Conservation (phyloP, 2,888 invertebrate species). For the Mamestra brassicae region DNA sequence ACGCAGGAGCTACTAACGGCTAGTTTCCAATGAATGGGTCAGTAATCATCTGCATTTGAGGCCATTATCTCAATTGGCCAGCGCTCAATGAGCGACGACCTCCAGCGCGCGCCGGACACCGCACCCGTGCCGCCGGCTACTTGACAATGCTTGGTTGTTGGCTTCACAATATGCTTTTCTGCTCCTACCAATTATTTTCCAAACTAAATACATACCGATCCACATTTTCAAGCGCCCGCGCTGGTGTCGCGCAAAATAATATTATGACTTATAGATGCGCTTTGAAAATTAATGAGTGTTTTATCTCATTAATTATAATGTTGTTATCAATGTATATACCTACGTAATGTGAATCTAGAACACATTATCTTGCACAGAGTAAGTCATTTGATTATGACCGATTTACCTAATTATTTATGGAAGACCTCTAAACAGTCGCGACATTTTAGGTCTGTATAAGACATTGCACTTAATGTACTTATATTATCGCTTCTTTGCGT, state of each 20-base stretch:
- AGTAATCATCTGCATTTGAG: constrained; percentile 90
- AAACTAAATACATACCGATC: constrained; percentile 37
- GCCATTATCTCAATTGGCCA: constrained; percentile 90
- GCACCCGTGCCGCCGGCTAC: constrained; percentile 80
- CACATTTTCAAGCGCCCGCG: constrained; percentile 25
- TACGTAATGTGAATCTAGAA: constrained; percentile 69
- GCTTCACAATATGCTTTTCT: constrained; percentile 84
- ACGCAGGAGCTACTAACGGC: constrained; percentile 78
- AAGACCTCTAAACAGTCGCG: constrained; percentile 46
- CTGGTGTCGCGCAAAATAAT: constrained; percentile 37
- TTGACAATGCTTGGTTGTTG: constrained; percentile 82
- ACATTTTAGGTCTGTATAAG: constrained; percentile 33
- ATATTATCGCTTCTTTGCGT: constrained; percentile 18
- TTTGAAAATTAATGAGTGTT: constrained; percentile 50
- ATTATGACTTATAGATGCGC: constrained; percentile 41
- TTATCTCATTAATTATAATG: constrained; percentile 56
- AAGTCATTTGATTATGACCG: constrained; percentile 67
- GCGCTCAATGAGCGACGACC: constrained; percentile 86
- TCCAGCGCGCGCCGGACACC: constrained; percentile 84
- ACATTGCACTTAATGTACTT: constrained; percentile 27
- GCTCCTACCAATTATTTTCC: constrained; percentile 67
- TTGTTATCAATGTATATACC: constrained; percentile 45
- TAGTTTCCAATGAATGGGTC: constrained; percentile 88
- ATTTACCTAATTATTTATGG: constrained; percentile 61
- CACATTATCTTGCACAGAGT: constrained; percentile 72